phyloP scores from a whole-genome alignment of 2,113 vertebrate species.

The Psilopsiagon aurifrons region DNA sequence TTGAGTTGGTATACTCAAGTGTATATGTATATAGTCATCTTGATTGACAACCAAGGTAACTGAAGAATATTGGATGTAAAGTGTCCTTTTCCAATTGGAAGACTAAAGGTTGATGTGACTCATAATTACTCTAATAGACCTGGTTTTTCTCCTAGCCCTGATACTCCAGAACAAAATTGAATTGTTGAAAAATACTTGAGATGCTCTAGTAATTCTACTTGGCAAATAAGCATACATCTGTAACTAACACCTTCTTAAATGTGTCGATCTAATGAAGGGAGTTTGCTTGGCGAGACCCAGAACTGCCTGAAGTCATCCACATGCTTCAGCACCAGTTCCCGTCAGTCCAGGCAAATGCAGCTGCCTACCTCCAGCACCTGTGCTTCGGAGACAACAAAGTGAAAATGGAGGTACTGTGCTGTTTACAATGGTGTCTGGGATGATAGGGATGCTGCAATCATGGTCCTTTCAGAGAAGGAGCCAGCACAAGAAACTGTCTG shows the following conservation, averaged over 20 bases:
- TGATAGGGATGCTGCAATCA: background rate
- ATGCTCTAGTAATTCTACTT: background rate
- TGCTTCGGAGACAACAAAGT: slow-evolving; percentile 94
- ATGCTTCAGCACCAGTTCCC: slow-evolving; percentile 99
- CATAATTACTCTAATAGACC: accelerated
- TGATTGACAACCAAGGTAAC: background rate
- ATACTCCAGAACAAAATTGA: background rate
- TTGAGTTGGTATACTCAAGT: background rate
- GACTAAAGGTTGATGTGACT: background rate
- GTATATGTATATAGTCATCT: background rate
- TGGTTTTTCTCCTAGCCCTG: background rate
- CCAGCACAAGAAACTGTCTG: too few species aligned
- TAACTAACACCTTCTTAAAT: background rate
- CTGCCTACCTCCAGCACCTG: slow-evolving; percentile 96
- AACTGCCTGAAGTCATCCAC: slow-evolving; percentile 94
- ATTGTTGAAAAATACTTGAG: background rate
- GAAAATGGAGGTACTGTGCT: slow-evolving; percentile 84
- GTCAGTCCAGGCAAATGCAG: slow-evolving; percentile 94
- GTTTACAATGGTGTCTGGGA: background rate
- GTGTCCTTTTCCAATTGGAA: background rate
- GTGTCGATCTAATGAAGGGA: slow-evolving; percentile 77
- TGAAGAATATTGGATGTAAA: background rate
- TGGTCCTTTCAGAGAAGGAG: background rate
- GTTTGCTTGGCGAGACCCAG: slow-evolving; percentile 96
- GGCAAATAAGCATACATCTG: accelerated